These are phyloP conservation scores for Orthosia gothica DNA, from an alignment of 2,888 invertebrate species.

Conservation along the genomic window DNA sequence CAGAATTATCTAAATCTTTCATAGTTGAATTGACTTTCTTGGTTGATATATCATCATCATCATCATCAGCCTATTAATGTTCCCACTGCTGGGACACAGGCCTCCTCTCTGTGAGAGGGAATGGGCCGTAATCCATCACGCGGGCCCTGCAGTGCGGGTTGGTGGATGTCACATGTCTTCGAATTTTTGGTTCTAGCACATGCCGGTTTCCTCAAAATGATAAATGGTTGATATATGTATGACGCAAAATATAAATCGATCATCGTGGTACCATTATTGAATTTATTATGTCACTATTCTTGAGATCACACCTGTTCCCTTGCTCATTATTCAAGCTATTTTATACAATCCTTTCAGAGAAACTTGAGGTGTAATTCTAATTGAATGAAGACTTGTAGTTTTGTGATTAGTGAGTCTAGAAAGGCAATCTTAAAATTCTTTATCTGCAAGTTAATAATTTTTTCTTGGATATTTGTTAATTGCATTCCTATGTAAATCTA, in stretches of 20 bases:
- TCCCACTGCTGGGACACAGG: no score
- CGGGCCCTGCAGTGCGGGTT: no score
- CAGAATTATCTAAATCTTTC: no score
- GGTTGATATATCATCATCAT: no score
- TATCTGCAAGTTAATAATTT: not conserved
- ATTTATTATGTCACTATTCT: slow-evolving; percentile 14
- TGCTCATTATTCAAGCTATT: slow-evolving; percentile 36
- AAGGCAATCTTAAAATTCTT: not conserved
- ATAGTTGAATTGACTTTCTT: not conserved
- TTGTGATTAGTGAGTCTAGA: not conserved
- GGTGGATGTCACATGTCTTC: no score
- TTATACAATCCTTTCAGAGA: slow-evolving; percentile 39
- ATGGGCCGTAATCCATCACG: no score
- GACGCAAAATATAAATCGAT: not conserved
- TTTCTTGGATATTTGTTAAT: not conserved
- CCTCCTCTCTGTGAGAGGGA: no score
- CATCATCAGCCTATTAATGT: no score
- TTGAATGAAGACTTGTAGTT: not conserved
- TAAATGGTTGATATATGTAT: not conserved
- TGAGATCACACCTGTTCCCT: slow-evolving; percentile 2
- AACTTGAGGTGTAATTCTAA: slow-evolving; percentile 2
- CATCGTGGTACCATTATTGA: not conserved
- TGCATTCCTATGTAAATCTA: not conserved
- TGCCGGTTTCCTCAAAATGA: no score
- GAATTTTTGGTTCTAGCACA: no score